These are phyloP conservation scores for Scolopax mira DNA, from an alignment of 2,113 vertebrate species.

Conservation along the genomic window DNA sequence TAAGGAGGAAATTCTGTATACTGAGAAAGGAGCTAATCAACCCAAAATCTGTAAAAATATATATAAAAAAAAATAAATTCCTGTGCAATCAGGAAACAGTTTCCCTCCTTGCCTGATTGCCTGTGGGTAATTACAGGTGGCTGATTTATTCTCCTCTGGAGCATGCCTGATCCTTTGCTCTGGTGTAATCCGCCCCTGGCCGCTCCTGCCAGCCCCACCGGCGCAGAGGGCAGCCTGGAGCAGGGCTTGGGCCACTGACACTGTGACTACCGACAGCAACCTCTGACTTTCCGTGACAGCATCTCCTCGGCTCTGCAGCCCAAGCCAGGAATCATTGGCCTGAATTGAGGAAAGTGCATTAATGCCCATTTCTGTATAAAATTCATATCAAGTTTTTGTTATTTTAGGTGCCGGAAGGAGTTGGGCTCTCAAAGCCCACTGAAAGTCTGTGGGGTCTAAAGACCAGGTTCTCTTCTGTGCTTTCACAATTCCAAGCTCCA, in stretches of 20 bases:
- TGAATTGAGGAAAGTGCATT: not conserved
- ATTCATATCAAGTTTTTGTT: not conserved
- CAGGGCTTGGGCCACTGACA: not conserved
- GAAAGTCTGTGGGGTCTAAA: not conserved
- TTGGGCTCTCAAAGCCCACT: not conserved
- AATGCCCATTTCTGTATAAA: not conserved
- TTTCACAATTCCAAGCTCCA: fast-evolving
- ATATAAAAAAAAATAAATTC: too few species aligned
- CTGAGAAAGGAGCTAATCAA: not conserved
- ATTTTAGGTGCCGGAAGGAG: not conserved
- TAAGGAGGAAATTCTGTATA: not conserved
- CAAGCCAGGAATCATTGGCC: not conserved
- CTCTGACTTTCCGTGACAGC: not conserved
- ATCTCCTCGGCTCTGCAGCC: not conserved
- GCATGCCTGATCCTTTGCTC: not conserved
- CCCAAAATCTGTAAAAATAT: not conserved
- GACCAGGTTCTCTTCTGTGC: not conserved
- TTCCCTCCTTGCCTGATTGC: not conserved
- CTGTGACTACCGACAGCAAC: not conserved
- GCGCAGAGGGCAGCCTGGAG: not conserved
- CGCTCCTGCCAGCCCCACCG: not conserved
- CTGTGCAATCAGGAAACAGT: not conserved
- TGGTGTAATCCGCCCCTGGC: not conserved
- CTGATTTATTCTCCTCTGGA: not conserved
- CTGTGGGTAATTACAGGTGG: not conserved